Evolutionary conservation across 2,888 invertebrate species (phyloP), one percentile per base, ranked within the genome.

Genomic region (Tetranychus piercei): DNA sequence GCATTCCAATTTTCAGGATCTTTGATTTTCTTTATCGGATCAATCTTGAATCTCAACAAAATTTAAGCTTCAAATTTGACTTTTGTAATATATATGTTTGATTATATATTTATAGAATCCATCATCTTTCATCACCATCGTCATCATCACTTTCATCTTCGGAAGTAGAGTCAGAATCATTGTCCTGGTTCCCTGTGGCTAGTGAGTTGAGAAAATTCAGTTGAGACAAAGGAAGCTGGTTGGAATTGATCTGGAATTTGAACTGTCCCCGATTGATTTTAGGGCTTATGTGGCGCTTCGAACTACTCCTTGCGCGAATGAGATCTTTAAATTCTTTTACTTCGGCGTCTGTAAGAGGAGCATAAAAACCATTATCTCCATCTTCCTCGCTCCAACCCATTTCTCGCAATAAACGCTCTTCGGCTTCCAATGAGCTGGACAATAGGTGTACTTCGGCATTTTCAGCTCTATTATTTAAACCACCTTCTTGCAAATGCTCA

Each of bases 321-420:
- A 78, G 74, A 71, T 76, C 77, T 67, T 81, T 79, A 77, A 83
- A 82, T 78, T 82, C 82, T 71, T 80, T 80, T 78, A 81, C 79
- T 73, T 82, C 82, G 78, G 82, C 83, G 77, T 82, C 82, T 1
- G 83, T 83, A 43, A 83, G 80, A 69, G 80, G 82, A 75, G 82
- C 82, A 71, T 80, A 80, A 44, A 81, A 81, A 70, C 80, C 82
- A 73, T 81, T 80, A 55, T 55, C 55, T n/a, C 77, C 78, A 20
- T 76, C 77, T 73, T 79, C 79, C 78, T 81, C 82, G 75, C 81
- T 82, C 83, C 82, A 83, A n/a, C 82, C 83, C 82, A 83, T 82
- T 78, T 82, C 82, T 71, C 81, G 79, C 72, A 83, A 78, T 73
- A 82, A 79, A 76, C 81, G 80, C 75, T 81, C 81, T 78, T 82